A percentile compares a stretch with the other conserved stretches of the same genome.
Conservation (phyloP, 2,888 invertebrate genomes). For the Drosophila lacicola region DNA sequence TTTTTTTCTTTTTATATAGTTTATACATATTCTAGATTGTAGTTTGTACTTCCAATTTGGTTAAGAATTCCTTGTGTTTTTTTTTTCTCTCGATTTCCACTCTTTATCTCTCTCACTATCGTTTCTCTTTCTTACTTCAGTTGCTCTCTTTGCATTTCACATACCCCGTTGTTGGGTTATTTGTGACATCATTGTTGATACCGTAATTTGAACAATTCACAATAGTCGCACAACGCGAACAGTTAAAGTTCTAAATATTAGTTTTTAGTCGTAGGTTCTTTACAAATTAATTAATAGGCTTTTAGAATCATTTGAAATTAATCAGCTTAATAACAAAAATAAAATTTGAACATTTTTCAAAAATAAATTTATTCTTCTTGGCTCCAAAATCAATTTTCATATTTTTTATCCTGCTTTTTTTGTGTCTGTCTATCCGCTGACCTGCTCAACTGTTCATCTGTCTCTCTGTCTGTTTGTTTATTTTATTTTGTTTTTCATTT, state of each 20-base stretch:
- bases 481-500: constrained; percentile 8
- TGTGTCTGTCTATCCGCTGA: constrained; percentile 1
- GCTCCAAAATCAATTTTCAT: constrained; percentile 63
- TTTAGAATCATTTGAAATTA: constrained; percentile 38
- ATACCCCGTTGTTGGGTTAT: constrained; percentile 38
- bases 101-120: constrained; percentile 20
- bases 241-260: constrained; percentile 55
- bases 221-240: constrained; percentile 77
- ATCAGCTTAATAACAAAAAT: constrained; percentile 67
- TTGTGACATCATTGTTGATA: constrained; percentile 74
- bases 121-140: constrained; percentile 15
- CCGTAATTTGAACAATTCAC: constrained; percentile 83
- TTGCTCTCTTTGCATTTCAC: constrained; percentile 38
- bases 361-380: constrained; percentile 66
- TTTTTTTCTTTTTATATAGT: constrained; percentile 41
- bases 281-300: constrained; percentile 68
- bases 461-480: constrained; percentile 14
- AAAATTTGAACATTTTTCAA: constrained; percentile 73
- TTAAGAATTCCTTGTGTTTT: constrained; percentile 82
- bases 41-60: constrained; percentile 81
- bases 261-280: constrained; percentile 53
- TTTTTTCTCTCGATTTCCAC: constrained; percentile 60
- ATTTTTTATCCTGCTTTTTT: neutral
- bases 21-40: constrained; percentile 80
- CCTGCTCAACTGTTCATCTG: constrained; percentile 15